Percentiles rank a stretch among this genome's conserved stretches.
Conservation (phyloP, 92 coral and sea anemone genomes). For the Diadumene lineata region DNA sequence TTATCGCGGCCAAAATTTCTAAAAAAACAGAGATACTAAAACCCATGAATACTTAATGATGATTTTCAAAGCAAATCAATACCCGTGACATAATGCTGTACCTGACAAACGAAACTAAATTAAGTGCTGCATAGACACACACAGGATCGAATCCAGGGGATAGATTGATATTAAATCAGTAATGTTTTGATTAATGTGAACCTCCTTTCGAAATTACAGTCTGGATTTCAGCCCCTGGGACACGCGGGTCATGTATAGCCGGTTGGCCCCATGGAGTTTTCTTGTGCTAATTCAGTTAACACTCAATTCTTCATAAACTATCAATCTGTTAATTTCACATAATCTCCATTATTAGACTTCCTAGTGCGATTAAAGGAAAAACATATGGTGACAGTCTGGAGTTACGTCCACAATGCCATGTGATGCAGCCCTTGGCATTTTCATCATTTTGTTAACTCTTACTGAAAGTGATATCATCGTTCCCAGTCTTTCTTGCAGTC, state of each 20-base stretch:
- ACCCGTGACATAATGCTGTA: background rate
- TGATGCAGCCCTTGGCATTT: too few relatives aligned
- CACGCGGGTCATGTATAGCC: background rate
- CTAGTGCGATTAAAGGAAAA: constrained; percentile 14
- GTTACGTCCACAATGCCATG: background rate
- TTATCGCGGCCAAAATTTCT: background rate
- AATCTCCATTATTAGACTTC: constrained; percentile 21
- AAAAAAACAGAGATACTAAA: too few relatives aligned
- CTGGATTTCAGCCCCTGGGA: too few relatives aligned
- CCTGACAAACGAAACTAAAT: constrained; percentile 10
- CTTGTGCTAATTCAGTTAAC: constrained; percentile 25
- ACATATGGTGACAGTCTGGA: constrained; percentile 8
- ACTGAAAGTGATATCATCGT: too few relatives aligned
- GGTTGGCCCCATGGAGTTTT: background rate
- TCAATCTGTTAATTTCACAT: constrained; percentile 24
- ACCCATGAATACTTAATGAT: too few relatives aligned
- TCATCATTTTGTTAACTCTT: too few relatives aligned
- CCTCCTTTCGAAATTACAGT: too few relatives aligned
- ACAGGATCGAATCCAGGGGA: background rate
- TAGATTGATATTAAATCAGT: too few relatives aligned
- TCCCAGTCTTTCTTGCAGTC: too few relatives aligned
- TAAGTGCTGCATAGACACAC: background rate
- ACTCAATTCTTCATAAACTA: constrained; percentile 26
- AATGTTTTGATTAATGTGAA: too few relatives aligned
- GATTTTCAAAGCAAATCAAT: too few relatives aligned